These are phyloP conservation scores for Cherax destructor DNA, from an alignment of 1,140 invertebrate species.

Conservation along the genomic window DNA sequence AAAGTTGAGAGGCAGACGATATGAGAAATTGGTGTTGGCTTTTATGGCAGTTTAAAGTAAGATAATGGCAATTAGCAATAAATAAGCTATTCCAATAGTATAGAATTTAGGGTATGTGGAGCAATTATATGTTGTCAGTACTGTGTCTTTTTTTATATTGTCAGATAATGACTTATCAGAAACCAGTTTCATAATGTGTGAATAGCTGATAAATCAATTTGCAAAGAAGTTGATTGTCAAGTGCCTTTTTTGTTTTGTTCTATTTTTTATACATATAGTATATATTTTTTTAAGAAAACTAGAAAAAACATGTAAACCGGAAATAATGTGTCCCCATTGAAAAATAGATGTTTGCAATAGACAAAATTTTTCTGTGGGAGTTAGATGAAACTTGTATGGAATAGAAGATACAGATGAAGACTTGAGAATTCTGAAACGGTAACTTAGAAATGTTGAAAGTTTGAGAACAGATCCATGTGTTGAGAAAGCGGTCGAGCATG, in stretches of 20 bases:
- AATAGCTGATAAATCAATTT: constrained; percentile 12
- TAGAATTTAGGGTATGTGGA: constrained; percentile 46
- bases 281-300: background rate
- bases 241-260: constrained; percentile 1
- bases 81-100: constrained; percentile 48
- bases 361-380: background rate
- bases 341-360: background rate
- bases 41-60: constrained; percentile 63
- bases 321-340: background rate
- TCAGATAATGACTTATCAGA: constrained; percentile 9
- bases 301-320: background rate
- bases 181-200: constrained; percentile 10
- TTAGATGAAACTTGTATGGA: background rate
- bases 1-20: constrained; percentile 68
- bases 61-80: constrained; percentile 55
- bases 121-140: background rate
- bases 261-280: constrained; percentile 2
- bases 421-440: background rate
- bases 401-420: background rate
- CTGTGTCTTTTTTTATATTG: background rate
- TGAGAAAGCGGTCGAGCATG: background rate
- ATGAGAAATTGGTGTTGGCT: constrained; percentile 70
- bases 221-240: constrained; percentile 20
- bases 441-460: background rate
- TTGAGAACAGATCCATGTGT: background rate